A percentile compares a stretch with the other conserved stretches of the same genome.
Evolutionary conservation across 2,797 vertebrate genomes (phyloP).

Genomic region (Sebastes trivittatus): DNA sequence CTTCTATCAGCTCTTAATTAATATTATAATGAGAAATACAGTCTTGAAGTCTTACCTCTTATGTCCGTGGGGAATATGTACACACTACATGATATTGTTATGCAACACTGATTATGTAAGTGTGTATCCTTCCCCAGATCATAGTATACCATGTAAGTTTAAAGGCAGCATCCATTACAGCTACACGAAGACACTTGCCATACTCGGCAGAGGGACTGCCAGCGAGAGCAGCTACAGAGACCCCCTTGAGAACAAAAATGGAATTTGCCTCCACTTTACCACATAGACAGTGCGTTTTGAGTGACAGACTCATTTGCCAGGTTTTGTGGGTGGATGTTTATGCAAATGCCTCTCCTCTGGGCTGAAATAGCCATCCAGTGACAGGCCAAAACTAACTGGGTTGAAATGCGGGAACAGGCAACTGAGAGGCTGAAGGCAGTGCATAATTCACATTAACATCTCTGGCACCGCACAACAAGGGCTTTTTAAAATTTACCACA

Average conservation of each 20-base stretch:
- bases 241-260: slow-evolving; percentile 58
- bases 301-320: slow-evolving; percentile 84
- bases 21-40: not conserved
- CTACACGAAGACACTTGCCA: slow-evolving; percentile 53
- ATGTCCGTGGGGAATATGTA: not conserved
- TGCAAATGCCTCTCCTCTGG: slow-evolving; percentile 80
- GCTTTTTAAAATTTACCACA: slow-evolving; percentile 44
- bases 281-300: slow-evolving; percentile 76
- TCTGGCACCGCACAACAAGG: slow-evolving; percentile 46
- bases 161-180: slow-evolving; percentile 58
- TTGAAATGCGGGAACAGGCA: slow-evolving; percentile 67
- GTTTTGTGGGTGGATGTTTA: slow-evolving; percentile 83
- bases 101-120: slow-evolving; percentile 7
- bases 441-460: slow-evolving; percentile 68
- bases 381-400: slow-evolving; percentile 77
- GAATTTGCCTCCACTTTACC: slow-evolving; percentile 72
- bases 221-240: slow-evolving; percentile 50
- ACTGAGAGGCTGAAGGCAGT: slow-evolving; percentile 60
- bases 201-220: slow-evolving; percentile 47
- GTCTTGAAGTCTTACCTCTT: not conserved
- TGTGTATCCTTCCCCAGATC: slow-evolving; percentile 35
- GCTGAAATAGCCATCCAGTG: slow-evolving; percentile 78
- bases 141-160: slow-evolving; percentile 39
- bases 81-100: not conserved
- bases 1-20: not conserved